phyloP scores from a whole-genome alignment of 2,888 invertebrate species.

The Phymatocera aterrima region DNA sequence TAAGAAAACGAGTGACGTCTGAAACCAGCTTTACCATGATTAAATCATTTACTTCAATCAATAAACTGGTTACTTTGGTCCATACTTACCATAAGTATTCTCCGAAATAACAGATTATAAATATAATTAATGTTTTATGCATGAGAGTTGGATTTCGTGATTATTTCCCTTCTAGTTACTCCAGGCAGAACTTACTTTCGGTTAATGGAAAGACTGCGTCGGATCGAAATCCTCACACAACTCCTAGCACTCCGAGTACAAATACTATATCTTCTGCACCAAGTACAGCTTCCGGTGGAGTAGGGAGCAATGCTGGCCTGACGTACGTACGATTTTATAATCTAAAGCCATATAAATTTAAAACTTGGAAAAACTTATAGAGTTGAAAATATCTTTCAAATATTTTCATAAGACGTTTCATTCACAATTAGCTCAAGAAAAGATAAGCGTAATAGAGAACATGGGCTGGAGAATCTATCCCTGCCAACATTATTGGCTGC shows the following conservation, averaged over 20 bases:
- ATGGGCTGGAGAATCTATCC: conserved; percentile 63
- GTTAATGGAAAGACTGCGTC: conserved; percentile 81
- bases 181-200: conserved; percentile 91
- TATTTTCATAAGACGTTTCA: background rate
- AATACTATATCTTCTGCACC: conserved; percentile 53
- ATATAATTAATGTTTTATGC: conserved; percentile 35
- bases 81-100: conserved; percentile 6
- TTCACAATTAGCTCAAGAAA: conserved; percentile 59
- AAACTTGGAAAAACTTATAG: background rate
- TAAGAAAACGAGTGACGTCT: too few relatives aligned
- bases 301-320: conserved; percentile 19
- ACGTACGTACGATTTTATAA: conserved; percentile 15
- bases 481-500: conserved; percentile 58
- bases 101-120: conserved; percentile 27
- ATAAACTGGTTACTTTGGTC: background rate
- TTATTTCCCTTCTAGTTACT: conserved; percentile 82
- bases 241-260: conserved; percentile 53
- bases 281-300: conserved; percentile 19
- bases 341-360: background rate
- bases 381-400: background rate
- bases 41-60: conserved; percentile 10
- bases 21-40: too few relatives aligned
- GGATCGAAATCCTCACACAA: conserved; percentile 52
- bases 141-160: conserved; percentile 43
- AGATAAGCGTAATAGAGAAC: conserved; percentile 68